These are phyloP conservation scores for Albula goreensis DNA, from an alignment of 2,113 vertebrate species.

Conservation along the genomic window DNA sequence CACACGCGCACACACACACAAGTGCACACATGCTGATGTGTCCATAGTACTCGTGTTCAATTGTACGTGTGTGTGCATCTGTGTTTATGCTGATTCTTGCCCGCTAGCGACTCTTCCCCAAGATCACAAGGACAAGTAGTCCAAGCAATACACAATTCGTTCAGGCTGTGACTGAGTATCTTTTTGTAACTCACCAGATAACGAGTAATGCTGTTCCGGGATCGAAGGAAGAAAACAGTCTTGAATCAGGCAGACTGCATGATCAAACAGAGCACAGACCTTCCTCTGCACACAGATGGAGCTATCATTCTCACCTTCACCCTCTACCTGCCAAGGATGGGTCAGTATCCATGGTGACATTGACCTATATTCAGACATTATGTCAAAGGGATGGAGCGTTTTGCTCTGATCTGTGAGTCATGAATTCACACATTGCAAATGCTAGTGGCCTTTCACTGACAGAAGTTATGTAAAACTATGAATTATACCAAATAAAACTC, in stretches of 20 bases:
- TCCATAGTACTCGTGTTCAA: conserved; percentile 13
- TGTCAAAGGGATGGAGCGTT: conserved; percentile 38
- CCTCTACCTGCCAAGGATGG: not conserved
- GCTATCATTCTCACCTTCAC: not conserved
- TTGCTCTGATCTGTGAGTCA: conserved; percentile 56
- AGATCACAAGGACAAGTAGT: not conserved
- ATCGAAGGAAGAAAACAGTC: not conserved
- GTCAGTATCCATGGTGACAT: not conserved
- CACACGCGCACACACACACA: not conserved
- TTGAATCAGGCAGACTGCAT: not conserved
- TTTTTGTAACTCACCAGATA: not conserved
- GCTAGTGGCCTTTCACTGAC: not conserved
- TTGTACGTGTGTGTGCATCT: conserved; percentile 5
- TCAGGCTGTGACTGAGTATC: not conserved
- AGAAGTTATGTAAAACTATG: not conserved
- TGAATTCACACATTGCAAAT: not conserved
- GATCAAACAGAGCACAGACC: too few species aligned
- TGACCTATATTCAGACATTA: not conserved
- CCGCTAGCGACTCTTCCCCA: too few species aligned
- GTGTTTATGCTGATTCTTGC: not conserved
- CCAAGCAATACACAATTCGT: not conserved
- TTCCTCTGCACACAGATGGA: too few species aligned
- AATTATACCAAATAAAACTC: not conserved
- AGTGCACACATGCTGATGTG: conserved; percentile 27
- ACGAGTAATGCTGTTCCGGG: not conserved